Evolutionary conservation across 2,888 invertebrate genomes (phyloP).

Genomic region (Dasypolia templi): DNA sequence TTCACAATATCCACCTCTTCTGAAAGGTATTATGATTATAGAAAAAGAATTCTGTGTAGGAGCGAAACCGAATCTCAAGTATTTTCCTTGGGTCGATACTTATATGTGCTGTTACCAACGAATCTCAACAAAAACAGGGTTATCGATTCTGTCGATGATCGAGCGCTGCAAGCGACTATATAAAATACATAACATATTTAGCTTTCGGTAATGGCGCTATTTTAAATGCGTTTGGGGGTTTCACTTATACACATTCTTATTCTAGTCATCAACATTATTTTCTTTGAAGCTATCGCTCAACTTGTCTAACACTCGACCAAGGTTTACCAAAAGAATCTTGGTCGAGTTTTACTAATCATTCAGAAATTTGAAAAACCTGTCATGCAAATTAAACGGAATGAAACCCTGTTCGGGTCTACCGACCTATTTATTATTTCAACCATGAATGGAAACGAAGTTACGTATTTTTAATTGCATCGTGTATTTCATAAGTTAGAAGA

Average conservation of each 20-base stretch:
- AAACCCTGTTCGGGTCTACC: constrained; percentile 6
- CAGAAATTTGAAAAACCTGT: constrained; percentile 17
- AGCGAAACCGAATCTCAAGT: constrained; percentile 1
- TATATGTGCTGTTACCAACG: no score
- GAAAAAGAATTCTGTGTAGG: neutral
- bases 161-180: neutral
- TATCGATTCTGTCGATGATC: neutral
- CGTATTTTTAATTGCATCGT: constrained; percentile 26
- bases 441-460: constrained; percentile 9
- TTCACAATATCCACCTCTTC: constrained; percentile 89
- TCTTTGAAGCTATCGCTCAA: constrained; percentile 23
- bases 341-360: constrained; percentile 33
- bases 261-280: neutral
- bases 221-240: neutral
- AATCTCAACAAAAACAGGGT: no score
- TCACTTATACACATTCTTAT: constrained; percentile 18
- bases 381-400: constrained; percentile 26
- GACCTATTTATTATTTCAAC: constrained; percentile 1
- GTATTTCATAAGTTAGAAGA: constrained; percentile 11
- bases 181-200: neutral
- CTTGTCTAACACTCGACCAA: constrained; percentile 7
- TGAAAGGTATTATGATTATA: constrained; percentile 81
- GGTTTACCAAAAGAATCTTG: constrained; percentile 28
- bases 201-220: neutral
- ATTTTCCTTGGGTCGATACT: neutral